Evolutionary conservation across 2,797 vertebrate genomes (phyloP).

Genomic region (Emys orbicularis): DNA sequence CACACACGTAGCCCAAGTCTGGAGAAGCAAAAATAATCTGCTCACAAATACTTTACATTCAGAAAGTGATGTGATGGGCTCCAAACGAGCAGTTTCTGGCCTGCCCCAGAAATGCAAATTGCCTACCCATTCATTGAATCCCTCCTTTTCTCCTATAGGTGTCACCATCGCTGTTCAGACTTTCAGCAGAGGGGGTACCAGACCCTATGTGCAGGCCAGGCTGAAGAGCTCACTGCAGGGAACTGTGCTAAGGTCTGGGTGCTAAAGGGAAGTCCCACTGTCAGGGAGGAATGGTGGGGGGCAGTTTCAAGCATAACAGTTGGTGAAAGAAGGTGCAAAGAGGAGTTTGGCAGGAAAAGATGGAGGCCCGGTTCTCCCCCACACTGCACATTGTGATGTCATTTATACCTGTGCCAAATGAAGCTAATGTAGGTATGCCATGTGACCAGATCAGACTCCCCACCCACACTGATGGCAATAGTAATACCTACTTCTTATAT

Average conservation of each 20-base stretch:
- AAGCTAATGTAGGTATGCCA: neutral
- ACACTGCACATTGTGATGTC: neutral
- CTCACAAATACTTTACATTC: neutral
- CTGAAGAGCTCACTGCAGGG: neutral
- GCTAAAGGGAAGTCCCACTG: too few relatives aligned
- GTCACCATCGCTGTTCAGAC: rapidly evolving
- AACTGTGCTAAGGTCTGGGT: neutral
- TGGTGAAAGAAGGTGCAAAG: neutral
- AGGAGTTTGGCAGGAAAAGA: neutral
- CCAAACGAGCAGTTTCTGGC: neutral
- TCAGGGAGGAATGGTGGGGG: neutral
- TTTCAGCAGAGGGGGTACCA: neutral
- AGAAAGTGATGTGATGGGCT: neutral
- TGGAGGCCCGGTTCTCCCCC: neutral
- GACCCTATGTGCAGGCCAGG: neutral
- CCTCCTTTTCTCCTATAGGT: neutral
- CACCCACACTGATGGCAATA: neutral
- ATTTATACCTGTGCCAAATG: neutral
- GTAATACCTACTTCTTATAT: neutral
- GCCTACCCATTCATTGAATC: neutral
- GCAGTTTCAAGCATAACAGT: too few relatives aligned
- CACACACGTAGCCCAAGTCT: neutral
- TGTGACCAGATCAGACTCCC: neutral
- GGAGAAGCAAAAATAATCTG: neutral
- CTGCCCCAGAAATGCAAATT: rapidly evolving